Evolutionary conservation across 2,797 vertebrate species (phyloP).

Genomic region (Myoxocephalus aenaeus): DNA sequence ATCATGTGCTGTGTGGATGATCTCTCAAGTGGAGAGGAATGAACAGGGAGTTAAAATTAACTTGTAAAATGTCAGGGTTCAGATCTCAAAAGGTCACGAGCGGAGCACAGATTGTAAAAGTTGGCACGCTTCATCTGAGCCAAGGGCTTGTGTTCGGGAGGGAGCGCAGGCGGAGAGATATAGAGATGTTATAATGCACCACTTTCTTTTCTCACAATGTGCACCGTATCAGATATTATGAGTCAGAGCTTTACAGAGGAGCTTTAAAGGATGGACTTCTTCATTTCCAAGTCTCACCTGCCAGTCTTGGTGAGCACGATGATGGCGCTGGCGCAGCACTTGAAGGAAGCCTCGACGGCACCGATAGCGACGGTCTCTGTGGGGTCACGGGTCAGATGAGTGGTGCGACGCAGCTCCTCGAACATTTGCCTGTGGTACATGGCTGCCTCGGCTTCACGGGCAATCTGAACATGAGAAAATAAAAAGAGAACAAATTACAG

Average conservation of each 20-base stretch:
- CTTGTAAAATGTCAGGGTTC: conserved; percentile 85
- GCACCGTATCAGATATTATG: conserved; percentile 21
- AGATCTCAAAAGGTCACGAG: conserved; percentile 77
- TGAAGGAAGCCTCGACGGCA: conserved; percentile 97
- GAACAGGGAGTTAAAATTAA: conserved; percentile 84
- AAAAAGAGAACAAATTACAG: not conserved
- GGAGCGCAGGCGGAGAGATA: conserved; percentile 19
- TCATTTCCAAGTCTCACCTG: conserved; percentile 85
- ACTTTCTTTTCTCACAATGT: conserved; percentile 36
- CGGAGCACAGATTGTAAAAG: conserved; percentile 56
- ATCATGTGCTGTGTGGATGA: conserved; percentile 43
- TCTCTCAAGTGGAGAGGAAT: conserved; percentile 54
- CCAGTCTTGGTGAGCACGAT: conserved; percentile 97
- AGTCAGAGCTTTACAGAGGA: conserved; percentile 39
- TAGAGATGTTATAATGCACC: conserved; percentile 25
- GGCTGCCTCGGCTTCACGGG: conserved; percentile 98
- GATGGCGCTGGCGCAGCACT: conserved; percentile 97
- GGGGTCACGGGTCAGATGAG: conserved; percentile 96
- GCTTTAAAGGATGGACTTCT: not conserved
- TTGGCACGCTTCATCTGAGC: conserved; percentile 54
- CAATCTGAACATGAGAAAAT: conserved; percentile 85
- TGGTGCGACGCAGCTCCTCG: conserved; percentile 94
- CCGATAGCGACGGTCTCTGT: conserved; percentile 95
- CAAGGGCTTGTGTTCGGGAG: conserved; percentile 21
- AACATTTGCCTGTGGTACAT: conserved; percentile 99